phyloP scores from a whole-genome alignment of 2,113 vertebrate species.

The Dryoscopus gambensis region DNA sequence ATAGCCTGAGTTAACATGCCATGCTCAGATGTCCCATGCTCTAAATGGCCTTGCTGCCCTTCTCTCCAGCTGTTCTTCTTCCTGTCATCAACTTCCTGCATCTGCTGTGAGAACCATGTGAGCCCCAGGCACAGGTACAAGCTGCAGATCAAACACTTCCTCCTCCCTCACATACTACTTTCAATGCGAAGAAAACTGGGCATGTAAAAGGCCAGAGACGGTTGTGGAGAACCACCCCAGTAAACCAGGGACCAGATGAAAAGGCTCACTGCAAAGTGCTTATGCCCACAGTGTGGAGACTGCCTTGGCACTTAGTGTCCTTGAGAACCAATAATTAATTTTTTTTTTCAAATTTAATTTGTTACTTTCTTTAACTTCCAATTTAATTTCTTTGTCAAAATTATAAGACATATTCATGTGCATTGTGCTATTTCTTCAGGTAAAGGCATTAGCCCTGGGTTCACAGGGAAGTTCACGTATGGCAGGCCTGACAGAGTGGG shows the following conservation, averaged over 20 bases:
- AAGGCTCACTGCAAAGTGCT: neutral
- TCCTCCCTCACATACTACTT: neutral
- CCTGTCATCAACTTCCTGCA: too few species aligned
- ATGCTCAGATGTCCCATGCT: too few species aligned
- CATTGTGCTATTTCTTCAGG: neutral
- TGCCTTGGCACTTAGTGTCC: neutral
- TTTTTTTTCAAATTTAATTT: neutral
- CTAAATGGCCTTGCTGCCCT: too few species aligned
- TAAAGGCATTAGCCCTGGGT: neutral
- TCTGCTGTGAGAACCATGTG: neutral
- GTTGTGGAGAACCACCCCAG: neutral
- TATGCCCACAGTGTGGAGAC: neutral
- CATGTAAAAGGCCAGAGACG: neutral
- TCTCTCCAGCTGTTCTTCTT: too few species aligned
- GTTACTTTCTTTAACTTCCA: neutral
- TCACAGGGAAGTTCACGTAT: fast-evolving
- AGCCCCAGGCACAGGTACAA: neutral
- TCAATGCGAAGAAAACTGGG: neutral
- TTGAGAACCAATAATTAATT: neutral
- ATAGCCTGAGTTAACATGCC: neutral
- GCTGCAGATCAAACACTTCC: neutral
- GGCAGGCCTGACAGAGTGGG: neutral
- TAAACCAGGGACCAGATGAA: neutral
- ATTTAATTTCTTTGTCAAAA: neutral
- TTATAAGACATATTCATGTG: neutral